A percentile compares a stretch with the other conserved stretches of the same genome.
Evolutionary conservation across 2,888 invertebrate genomes (phyloP).

Genomic region (Chrysina gloriosa): DNA sequence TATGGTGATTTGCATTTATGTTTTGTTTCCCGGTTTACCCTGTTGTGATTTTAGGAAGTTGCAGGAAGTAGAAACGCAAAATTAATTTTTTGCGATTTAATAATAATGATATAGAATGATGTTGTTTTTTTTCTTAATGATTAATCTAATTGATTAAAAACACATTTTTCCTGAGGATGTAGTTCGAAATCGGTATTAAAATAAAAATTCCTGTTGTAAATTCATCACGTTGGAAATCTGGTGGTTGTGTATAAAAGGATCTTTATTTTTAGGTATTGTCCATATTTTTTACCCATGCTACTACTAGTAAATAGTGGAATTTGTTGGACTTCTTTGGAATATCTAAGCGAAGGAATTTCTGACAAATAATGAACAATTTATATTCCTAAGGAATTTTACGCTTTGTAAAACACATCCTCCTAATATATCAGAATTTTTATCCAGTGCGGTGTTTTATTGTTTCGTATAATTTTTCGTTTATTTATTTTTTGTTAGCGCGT

Average conservation of each 20-base stretch:
- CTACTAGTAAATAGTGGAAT: constrained; percentile 21
- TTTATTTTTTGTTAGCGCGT: too few species aligned
- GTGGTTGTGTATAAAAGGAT: background rate
- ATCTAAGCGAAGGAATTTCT: background rate
- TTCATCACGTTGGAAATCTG: background rate
- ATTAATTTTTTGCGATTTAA: too few species aligned
- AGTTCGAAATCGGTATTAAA: background rate
- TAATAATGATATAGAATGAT: too few species aligned
- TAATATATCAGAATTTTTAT: constrained; percentile 1
- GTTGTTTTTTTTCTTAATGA: too few species aligned
- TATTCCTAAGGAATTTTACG: constrained; percentile 15
- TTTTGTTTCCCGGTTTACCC: too few species aligned
- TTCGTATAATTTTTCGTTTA: background rate
- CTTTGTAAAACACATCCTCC: constrained; percentile 2
- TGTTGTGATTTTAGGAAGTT: too few species aligned
- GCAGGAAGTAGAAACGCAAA: too few species aligned
- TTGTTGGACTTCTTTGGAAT: constrained; percentile 3
- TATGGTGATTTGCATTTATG: too few species aligned
- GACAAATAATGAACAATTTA: constrained; percentile 18
- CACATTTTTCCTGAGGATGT: background rate
- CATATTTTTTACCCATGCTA: constrained; percentile 20
- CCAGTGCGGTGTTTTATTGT: background rate
- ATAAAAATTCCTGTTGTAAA: background rate
- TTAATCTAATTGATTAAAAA: background rate
- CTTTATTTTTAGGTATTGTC: constrained; percentile 23